Conservation (phyloP, 2,888 invertebrate genomes). For the Lasioglossum vierecki region DNA sequence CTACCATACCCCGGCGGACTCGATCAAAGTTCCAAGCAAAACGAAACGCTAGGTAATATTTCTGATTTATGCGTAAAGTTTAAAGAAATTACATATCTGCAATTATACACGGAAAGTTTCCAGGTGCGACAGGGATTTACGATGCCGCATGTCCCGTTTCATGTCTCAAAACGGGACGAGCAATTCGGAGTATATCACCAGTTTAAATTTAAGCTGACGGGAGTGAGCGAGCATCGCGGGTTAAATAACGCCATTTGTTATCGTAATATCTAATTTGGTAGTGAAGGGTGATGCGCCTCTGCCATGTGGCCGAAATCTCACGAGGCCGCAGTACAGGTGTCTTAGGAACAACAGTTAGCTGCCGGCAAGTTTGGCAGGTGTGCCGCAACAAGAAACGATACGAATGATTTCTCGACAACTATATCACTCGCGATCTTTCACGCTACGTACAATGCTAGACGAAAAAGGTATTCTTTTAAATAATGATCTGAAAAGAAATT, state of each 20-base stretch:
- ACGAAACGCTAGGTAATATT: not conserved
- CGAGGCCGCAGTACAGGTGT: constrained; percentile 63
- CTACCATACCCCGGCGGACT: not conserved
- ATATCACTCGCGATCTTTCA: not conserved
- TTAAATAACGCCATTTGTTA: constrained; percentile 71
- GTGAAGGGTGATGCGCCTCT: constrained; percentile 60
- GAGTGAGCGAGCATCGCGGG: constrained; percentile 38
- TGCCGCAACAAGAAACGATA: constrained; percentile 18
- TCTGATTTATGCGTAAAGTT: not conserved
- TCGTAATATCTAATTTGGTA: constrained; percentile 69
- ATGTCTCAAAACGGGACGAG: constrained; percentile 21
- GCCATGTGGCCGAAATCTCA: constrained; percentile 69
- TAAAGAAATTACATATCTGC: constrained; percentile 2
- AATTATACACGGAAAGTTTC: constrained; percentile 9
- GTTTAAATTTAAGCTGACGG: constrained; percentile 55
- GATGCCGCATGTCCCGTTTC: constrained; percentile 25
- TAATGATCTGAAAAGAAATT: too few relatives aligned
- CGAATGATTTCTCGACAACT: not conserved
- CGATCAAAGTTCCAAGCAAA: not conserved
- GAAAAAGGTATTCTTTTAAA: too few relatives aligned
- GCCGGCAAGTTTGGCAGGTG: constrained; percentile 46
- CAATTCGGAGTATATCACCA: constrained; percentile 31
- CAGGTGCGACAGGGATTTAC: constrained; percentile 51
- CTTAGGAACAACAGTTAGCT: constrained; percentile 54
- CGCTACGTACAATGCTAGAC: not conserved